Conservation (phyloP, 2,797 vertebrate genomes). For the Vireo griseus region DNA sequence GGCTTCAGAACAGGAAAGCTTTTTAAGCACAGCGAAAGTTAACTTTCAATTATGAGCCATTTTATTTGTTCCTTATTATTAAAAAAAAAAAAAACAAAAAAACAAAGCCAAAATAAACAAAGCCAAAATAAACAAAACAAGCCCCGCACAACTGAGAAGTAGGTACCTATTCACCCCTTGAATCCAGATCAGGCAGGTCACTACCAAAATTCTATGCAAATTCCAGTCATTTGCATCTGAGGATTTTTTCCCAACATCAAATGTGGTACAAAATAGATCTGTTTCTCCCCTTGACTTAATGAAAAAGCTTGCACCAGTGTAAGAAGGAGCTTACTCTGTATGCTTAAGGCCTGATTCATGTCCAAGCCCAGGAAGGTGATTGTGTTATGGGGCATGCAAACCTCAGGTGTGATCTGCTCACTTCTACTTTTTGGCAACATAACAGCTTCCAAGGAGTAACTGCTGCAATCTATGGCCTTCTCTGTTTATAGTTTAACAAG, state of each 20-base stretch:
- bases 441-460: neutral
- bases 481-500: neutral
- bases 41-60: neutral
- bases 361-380: neutral
- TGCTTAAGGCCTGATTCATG: rapidly evolving
- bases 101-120: neutral
- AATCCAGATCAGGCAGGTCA: neutral
- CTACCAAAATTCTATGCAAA: neutral
- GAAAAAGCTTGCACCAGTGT: neutral
- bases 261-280: neutral
- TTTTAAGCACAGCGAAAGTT: neutral
- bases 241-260: neutral
- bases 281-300: neutral
- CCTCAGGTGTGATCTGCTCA: neutral
- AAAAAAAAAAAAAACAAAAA: neutral
- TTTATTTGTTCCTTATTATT: neutral
- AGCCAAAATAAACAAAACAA: neutral
- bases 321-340: neutral
- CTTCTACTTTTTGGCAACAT: neutral
- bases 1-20: neutral
- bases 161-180: neutral
- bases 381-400: neutral
- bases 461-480: neutral
- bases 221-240: neutral
- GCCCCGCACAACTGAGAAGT: neutral